Evolutionary conservation across 2,113 vertebrate genomes (phyloP).

Genomic region (Castor canadensis): DNA sequence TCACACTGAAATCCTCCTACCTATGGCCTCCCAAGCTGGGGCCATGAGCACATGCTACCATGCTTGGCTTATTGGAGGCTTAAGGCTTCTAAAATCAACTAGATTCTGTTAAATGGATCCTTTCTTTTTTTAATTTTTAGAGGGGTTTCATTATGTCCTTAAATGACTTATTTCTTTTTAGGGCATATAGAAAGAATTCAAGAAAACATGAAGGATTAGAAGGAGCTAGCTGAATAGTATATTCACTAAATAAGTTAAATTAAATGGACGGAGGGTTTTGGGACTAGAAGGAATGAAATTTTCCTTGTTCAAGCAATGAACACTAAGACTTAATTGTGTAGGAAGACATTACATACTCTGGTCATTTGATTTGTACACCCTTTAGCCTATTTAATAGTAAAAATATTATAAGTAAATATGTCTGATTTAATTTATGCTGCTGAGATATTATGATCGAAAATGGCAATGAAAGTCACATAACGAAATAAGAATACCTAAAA

Average conservation of each 20-base stretch:
- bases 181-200: constrained; percentile 75
- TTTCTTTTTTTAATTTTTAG: too few relatives aligned
- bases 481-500: constrained; percentile 92
- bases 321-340: constrained; percentile 55
- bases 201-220: constrained; percentile 78
- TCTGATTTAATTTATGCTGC: constrained; percentile 82
- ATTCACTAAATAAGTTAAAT: constrained; percentile 55
- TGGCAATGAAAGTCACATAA: constrained; percentile 88
- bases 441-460: constrained; percentile 84
- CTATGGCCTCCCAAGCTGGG: too few relatives aligned
- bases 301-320: constrained; percentile 39
- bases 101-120: constrained; percentile 56
- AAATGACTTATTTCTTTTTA: constrained; percentile 51
- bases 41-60: too few relatives aligned
- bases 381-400: constrained; percentile 73
- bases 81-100: constrained; percentile 67
- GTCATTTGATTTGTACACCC: constrained; percentile 72
- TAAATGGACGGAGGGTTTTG: background rate
- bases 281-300: background rate
- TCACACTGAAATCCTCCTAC: too few relatives aligned
- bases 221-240: constrained; percentile 60
- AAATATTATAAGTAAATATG: constrained; percentile 79
- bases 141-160: too few relatives aligned
- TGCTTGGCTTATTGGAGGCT: background rate
- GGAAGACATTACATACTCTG: constrained; percentile 45